Evolutionary conservation across 2,113 vertebrate genomes (phyloP), one percentile per base, ranked within the genome.

Genomic region (Siniperca knerii): DNA sequence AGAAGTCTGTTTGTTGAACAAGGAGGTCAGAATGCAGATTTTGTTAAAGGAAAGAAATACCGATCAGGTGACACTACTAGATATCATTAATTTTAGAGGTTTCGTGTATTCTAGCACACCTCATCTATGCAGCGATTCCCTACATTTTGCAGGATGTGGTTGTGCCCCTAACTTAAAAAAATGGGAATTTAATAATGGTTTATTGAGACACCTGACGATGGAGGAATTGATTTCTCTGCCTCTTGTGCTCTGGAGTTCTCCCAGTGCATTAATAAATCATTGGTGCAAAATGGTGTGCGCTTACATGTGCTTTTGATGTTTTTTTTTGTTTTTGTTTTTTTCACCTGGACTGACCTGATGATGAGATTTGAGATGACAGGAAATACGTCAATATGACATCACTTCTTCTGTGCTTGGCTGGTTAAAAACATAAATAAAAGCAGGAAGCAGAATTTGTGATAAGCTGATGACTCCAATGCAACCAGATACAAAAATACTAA

Each of bases 221-320:
- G 74, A 74, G 33, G 64, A 50, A 74, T 74, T 65, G 55, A 61
- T 80, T 74, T 52, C 6, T 40, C 13, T 62, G 23, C 9, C 29
- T 64, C 23, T 37, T 67, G 37, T 55, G 16, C 54, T 44, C 46
- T 62, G 8, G 1, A 25, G 48, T 33, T 64, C 48, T 58, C 50
- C 18, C 44, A 61, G 42, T 54, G 35, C 71, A 72, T 76, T 67
- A 66, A 40, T 70, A 75, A 83, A 64, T 9, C 69, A 83, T 70
- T n/a, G 40, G 35, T 25, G 40, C 70, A 76, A 76, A 80, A 42
- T 60, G n/a, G 20, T 44, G 29, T 23, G 12, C 2, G 7, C 13
- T 71, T 50, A 35, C 37, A 44, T 55, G 8, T 64, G 44, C 48
- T 77, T 48, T 40, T 9, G 48, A 15, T 48, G 52, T 50, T 76